Percentiles rank a stretch among this genome's conserved stretches.
Conservation (phyloP, 2,113 vertebrate genomes). For the Ariopsis seemanni region DNA sequence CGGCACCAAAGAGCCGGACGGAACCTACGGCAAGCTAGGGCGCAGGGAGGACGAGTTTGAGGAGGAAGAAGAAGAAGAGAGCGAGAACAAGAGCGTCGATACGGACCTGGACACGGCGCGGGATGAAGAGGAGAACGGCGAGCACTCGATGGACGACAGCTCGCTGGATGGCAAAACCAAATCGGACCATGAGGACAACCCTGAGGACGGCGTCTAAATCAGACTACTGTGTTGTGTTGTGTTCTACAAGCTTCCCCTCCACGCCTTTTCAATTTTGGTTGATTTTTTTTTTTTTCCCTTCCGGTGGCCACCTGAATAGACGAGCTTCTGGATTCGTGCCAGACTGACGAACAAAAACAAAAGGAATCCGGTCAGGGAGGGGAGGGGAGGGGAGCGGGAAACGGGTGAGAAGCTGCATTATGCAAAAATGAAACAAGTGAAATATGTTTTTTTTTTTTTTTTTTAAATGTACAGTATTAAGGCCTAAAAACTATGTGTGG, state of each 20-base stretch:
- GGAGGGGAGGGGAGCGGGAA: slow-evolving; percentile 13
- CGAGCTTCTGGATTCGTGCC: neutral
- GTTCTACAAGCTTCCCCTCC: slow-evolving; percentile 76
- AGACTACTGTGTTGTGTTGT: slow-evolving; percentile 75
- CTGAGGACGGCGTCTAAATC: slow-evolving; percentile 97
- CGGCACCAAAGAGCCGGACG: slow-evolving; percentile 87
- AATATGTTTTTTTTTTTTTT: slow-evolving; percentile 69
- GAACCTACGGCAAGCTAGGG: slow-evolving; percentile 87
- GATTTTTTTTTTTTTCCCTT: neutral
- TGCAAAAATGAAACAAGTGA: slow-evolving; percentile 85
- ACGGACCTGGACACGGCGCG: slow-evolving; percentile 96
- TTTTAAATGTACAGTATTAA: slow-evolving; percentile 96
- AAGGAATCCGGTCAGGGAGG: slow-evolving; percentile 11
- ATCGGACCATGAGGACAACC: slow-evolving; percentile 97
- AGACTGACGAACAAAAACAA: neutral
- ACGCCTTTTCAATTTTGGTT: neutral
- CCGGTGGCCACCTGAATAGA: neutral
- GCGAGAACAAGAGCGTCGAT: slow-evolving; percentile 98
- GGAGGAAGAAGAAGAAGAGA: slow-evolving; percentile 94
- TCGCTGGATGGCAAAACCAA: slow-evolving; percentile 99
- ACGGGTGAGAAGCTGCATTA: slow-evolving; percentile 92
- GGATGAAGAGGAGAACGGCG: slow-evolving; percentile 95
- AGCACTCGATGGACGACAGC: slow-evolving; percentile 99
- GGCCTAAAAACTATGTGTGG: slow-evolving; percentile 99
- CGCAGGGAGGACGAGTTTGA: slow-evolving; percentile 93